A percentile compares a stretch with the other conserved stretches of the same genome.
Evolutionary conservation across 2,888 invertebrate genomes (phyloP).

Genomic region (Chouioia cunea): DNA sequence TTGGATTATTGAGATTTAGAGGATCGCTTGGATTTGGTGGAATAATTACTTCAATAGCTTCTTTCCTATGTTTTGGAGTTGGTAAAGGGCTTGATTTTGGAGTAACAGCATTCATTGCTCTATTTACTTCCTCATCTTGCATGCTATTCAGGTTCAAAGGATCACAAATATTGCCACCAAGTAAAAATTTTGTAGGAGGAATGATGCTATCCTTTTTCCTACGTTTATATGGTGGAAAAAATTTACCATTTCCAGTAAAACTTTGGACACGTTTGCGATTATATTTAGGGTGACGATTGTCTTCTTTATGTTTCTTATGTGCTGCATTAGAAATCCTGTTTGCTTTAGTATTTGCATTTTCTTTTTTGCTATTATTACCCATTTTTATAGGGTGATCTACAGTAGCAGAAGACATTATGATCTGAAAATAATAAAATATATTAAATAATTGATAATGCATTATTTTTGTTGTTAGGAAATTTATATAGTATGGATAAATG

Average conservation of each 20-base stretch:
- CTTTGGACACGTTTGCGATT: slow-evolving; percentile 78
- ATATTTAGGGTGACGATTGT: slow-evolving; percentile 64
- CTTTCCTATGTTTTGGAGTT: slow-evolving; percentile 83
- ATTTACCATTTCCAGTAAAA: slow-evolving; percentile 78
- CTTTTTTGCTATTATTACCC: slow-evolving; percentile 60
- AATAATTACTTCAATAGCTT: slow-evolving; percentile 89
- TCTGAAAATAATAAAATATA: slow-evolving; percentile 12
- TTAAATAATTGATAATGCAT: not conserved
- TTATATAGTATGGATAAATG: not conserved
- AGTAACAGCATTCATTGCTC: slow-evolving; percentile 89
- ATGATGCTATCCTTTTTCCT: slow-evolving; percentile 82
- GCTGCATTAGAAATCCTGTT: slow-evolving; percentile 58
- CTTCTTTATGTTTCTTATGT: slow-evolving; percentile 66
- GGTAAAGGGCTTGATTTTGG: slow-evolving; percentile 93
- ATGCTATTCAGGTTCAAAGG: slow-evolving; percentile 94
- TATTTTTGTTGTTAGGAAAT: not conserved
- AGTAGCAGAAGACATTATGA: slow-evolving; percentile 69
- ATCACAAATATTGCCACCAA: slow-evolving; percentile 96
- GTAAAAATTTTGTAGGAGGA: slow-evolving; percentile 91
- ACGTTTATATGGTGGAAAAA: slow-evolving; percentile 80
- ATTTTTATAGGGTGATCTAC: slow-evolving; percentile 67
- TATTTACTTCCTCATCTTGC: slow-evolving; percentile 82
- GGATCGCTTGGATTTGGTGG: slow-evolving; percentile 95
- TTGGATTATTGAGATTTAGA: slow-evolving; percentile 79
- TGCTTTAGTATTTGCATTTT: slow-evolving; percentile 58